Evolutionary conservation across 2,888 invertebrate genomes (phyloP), one percentile per base, ranked within the genome.

Genomic region (Pseudococcus longispinus): DNA sequence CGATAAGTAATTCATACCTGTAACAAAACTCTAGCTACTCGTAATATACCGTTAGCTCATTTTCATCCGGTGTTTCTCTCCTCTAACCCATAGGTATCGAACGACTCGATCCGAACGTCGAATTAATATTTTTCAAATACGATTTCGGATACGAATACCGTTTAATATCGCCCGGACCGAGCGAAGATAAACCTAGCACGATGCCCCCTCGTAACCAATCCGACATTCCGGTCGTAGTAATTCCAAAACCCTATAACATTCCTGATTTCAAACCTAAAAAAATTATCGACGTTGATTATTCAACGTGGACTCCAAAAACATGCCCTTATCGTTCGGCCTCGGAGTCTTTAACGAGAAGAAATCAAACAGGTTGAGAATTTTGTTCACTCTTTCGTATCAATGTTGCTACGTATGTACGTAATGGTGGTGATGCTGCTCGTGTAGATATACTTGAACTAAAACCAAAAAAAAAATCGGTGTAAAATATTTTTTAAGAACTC

Each of bases 81-180:
- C 23, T 60, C 37, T 55, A 20, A 37, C 85, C 15, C 26, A 37
- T 82, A 95, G 95, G 95, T 91, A 94, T 94, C 89, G 95, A 95
- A 91, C 94, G 94, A 91, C 93, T 94, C 90, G 95, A 95, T 90
- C 94, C 94, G 89, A 94, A 94, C 90, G 94, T 94, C 83, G 95
- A 60, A 83, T 60, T 87, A 13, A 80, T 82, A 51, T 95, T 95
- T 92, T 95, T 95, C 92, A 95, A 95, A 91, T 95, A 95, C 90
- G 95, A 95, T 91, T 95, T 95, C 90, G 95, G 95, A 89, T 95
- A 95, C 91, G 95, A 95, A 90, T 95, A 95, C 90, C 95, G 95
- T 88, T 93, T 95, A 88, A 92, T 95, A 82, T 91, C 94, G 84
- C 95, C 95, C 70, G 94, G 94, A 84, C 90, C 92, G 93, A 89